Base-by-base conservation (phyloP, 2,888 invertebrate species). In the Bombyx huttoni region DNA sequence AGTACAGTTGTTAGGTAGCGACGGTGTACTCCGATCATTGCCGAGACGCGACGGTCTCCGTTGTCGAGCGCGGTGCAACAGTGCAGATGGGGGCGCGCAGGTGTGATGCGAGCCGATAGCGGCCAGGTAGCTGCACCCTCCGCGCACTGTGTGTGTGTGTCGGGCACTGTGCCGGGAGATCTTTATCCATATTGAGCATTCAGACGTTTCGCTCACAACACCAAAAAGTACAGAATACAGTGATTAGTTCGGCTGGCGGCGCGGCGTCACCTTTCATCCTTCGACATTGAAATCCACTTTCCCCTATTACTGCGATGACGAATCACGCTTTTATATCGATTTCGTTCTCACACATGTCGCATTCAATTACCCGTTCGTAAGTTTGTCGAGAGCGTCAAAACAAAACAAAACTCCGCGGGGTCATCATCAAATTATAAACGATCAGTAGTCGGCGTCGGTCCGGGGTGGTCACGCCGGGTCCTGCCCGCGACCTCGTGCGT, bases 211-310 rank as follows among this genome's bases (percentile, higher is more conserved):
- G 40, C 40, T 10, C 40, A 40, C 40, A 40, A 10, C 40, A 10
- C 9, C 24, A 24, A 3, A 24, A 24, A 24, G 24, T 24, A 1
- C 5, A 24, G 24, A 24, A 24, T 5, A 24, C 24, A 24, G 24
- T 24, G 3, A 24, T 24, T 46, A 8, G 40, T 51, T 50, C 48
- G 33, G 48, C 46, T n/a, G 35, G 46, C 13, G 13, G 12, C 10
- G 24, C 13, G 49, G 52, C 50, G 52, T 53, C 54, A 53, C 49
- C 50, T 45, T 51, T 54, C 48, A 47, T 52, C 46, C 35, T 34
- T 51, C 53, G 52, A 53, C 54, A 51, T 54, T 52, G 54, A 52
- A 52, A 53, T 46, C 48, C 52, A 49, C 51, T 50, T 47, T 51
- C 54, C 54, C 51, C 46, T 45, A 40, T 47, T 45, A 48, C 47